Evolutionary conservation across 2,888 invertebrate genomes (phyloP).

Genomic region (Cataglyphis cursor): DNA sequence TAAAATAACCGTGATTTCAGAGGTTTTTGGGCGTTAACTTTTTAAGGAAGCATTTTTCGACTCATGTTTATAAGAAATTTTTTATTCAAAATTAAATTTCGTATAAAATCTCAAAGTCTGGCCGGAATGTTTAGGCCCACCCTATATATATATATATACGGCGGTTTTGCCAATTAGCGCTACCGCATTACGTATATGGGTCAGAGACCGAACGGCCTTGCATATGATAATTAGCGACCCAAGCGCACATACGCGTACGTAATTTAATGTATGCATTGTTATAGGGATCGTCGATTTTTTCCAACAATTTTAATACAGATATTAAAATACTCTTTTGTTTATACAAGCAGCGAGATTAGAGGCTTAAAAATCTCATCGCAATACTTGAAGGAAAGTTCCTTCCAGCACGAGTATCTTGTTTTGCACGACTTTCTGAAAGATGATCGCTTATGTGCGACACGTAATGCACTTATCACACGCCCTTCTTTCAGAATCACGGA

Average conservation of each 20-base stretch:
- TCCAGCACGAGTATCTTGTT: not conserved
- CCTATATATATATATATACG: not conserved
- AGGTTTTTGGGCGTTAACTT: too few species aligned
- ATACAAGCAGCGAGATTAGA: not conserved
- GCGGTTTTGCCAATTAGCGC: not conserved
- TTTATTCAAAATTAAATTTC: too few species aligned
- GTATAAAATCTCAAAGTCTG: too few species aligned
- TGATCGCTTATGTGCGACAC: not conserved
- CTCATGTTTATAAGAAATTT: too few species aligned
- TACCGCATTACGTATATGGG: not conserved
- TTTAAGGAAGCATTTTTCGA: too few species aligned
- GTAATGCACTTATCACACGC: not conserved
- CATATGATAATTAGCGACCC: constrained; percentile 13
- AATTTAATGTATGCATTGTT: not conserved
- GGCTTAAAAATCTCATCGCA: too few species aligned
- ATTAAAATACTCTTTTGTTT: not conserved
- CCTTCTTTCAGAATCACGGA: not conserved
- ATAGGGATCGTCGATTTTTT: not conserved
- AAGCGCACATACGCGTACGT: not conserved
- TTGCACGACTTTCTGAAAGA: not conserved
- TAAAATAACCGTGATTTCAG: too few species aligned
- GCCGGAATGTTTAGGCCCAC: too few species aligned
- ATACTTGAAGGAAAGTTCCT: not conserved
- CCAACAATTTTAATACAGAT: too few species aligned
- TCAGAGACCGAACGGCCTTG: constrained; percentile 32